Base-by-base conservation (phyloP, 2,888 invertebrate genomes). In the Belgica antarctica region DNA sequence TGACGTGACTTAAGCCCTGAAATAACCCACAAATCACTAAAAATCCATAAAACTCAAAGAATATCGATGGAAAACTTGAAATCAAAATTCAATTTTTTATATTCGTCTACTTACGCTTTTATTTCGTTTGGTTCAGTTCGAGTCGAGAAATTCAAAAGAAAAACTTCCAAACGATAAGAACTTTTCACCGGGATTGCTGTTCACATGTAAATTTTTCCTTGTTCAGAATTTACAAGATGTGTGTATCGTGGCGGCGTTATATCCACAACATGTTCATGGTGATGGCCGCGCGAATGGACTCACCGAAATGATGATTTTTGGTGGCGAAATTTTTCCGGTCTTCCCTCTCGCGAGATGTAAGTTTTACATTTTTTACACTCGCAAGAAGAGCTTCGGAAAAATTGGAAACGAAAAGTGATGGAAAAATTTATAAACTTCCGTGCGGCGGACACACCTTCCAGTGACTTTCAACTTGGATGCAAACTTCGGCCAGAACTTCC, bases 261-360 rank as follows among this genome's bases (percentile, higher is more conserved):
- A 66, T 66, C 65, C 65, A 66, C 46, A 47, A 46, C 25, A 27
- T 46, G 46, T 25, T 66, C 65, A 66, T 66, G 47, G 47, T 66
- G 65, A 46, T 46, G 65, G 47, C 46, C 47, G 52, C 41, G 36
- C 24, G 22, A 7, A 15, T 36, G 24, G 63, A 62, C 34, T 17
- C 10, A 63, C 63, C 22, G 36, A 63, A 63, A 41, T n/a, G n/a
- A 36, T 41, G 41, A 63, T 5, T 63, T 63, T 19, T 3, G 12
- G 24, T 22, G 12, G 22, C n/a, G n/a, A n/a, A 24, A 7, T 15
- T 52, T 52, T 36, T 63, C 63, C 36, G 34, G 3, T 25, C 41
- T 63, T 63, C 24, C n/a, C 31, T 62, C 34, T 31, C 5, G 12
- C 15, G 41, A 36, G 63, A 63, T 36, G 63, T 19, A 62, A 62